phyloP scores from a whole-genome alignment of 2,888 invertebrate species.

The Dyspetes luteomarginatus region DNA sequence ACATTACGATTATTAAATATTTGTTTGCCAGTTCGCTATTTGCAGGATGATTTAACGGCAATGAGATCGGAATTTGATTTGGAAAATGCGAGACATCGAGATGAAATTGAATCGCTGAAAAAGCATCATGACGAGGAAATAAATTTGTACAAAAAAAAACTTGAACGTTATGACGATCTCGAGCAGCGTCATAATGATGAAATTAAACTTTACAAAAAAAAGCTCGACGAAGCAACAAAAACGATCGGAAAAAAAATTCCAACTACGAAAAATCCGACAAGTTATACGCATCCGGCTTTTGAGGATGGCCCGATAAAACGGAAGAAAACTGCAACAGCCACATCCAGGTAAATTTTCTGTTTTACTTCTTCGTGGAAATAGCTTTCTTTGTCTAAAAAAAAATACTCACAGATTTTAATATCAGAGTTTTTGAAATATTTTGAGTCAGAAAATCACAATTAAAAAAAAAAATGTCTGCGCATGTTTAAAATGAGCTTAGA shows the following conservation, averaged over 20 bases:
- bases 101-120: conserved; percentile 59
- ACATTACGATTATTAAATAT: background rate
- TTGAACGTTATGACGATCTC: conserved; percentile 19
- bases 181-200: conserved; percentile 28
- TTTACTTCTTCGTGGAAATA: no score
- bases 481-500: no score
- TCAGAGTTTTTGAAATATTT: no score
- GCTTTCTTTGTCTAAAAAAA: no score
- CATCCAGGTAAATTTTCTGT: conserved; percentile 38
- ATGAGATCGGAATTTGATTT: conserved; percentile 56
- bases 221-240: background rate
- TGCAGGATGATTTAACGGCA: conserved; percentile 65
- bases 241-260: background rate
- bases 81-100: conserved; percentile 54
- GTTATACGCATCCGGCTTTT: conserved; percentile 54
- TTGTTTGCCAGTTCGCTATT: conserved; percentile 54
- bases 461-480: no score
- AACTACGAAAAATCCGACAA: background rate
- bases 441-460: no score
- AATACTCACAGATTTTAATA: no score
- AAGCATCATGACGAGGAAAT: conserved; percentile 62
- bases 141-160: conserved; percentile 50
- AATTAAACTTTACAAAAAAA: conserved; percentile 24
- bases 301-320: conserved; percentile 27
- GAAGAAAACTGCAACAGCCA: conserved; percentile 30